Evolutionary conservation across 2,888 invertebrate genomes (phyloP), one percentile per base, ranked within the genome.

Genomic region (Erebia aethiops): DNA sequence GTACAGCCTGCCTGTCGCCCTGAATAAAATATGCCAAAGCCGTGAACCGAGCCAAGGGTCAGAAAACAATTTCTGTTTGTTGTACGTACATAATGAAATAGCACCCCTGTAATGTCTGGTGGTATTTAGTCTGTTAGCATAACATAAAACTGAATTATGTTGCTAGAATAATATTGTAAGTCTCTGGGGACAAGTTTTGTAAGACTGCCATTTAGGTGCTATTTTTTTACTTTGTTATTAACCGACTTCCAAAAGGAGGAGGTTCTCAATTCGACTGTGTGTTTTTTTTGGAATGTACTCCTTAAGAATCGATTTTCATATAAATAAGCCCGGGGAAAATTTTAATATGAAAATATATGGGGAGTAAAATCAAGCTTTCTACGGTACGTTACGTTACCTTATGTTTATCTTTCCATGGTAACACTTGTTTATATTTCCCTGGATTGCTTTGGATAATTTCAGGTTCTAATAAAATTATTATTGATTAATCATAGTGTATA

Each of bases 1-100:
- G 21, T 69, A 69, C 57, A 71, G 61, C 7, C 35, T 35, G 51
- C 51, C 49, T 62, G 21, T 21, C 56, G 35, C 65, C 61, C 51
- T 71, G 60, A 54, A 65, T 49, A 21, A 72, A 72, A 72, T 72
- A 72, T 69, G 69, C 56, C 21, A 43, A 66, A 43, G 54, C 56
- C 52, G 64, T 41, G 52, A 65, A 54, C 35, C 43, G 66, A 66
- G 66, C n/a, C 56, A 56, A 21, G 70, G 69, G 49, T 65, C 56
- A 73, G 62, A 73, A 73, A 62, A 71, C 62, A 67, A 64, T 51
- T 71, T 62, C 11, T 71, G 62, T 73, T 73, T 73, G 69, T 63
- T 57, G 49, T 57, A 63, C 57, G 51, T 56, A 68, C 49, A 73
- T 68, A 73, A 68, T 62, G 66, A 52, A 61, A 52, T 52, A 56